Conservation (phyloP, 2,113 vertebrate species). For the Pandion haliaetus region DNA sequence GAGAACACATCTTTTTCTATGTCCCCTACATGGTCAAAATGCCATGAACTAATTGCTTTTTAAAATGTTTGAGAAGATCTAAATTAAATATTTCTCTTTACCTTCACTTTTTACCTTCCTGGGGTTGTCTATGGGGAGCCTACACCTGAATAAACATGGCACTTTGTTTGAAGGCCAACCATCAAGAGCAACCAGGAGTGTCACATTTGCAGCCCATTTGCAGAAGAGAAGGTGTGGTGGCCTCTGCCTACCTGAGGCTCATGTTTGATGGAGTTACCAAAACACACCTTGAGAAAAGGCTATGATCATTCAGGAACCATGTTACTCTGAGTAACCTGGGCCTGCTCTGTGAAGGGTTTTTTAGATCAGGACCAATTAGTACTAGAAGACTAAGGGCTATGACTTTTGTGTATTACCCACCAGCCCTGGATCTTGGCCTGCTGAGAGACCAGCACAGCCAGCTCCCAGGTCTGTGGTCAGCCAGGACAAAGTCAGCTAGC, state of each 20-base stretch:
- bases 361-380: not conserved
- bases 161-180: not conserved
- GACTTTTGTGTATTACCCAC: not conserved
- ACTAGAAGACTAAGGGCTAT: not conserved
- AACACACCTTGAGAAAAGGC: not conserved
- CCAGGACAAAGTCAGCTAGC: not conserved
- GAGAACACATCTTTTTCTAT: not conserved
- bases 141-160: not conserved
- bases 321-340: not conserved
- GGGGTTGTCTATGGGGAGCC: accelerated
- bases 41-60: not conserved
- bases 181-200: not conserved
- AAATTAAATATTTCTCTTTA: not conserved
- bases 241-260: not conserved
- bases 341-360: not conserved
- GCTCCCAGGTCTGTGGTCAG: not conserved
- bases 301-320: not conserved
- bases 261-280: not conserved
- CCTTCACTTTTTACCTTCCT: not conserved
- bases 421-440: not conserved
- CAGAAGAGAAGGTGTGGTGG: not conserved
- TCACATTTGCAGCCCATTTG: not conserved
- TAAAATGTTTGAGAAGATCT: not conserved
- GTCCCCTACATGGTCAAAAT: not conserved
- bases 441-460: not conserved